Evolutionary conservation across 2,888 invertebrate species (phyloP), one percentile per base, ranked within the genome.

Genomic region (Eupithecia tripunctaria): DNA sequence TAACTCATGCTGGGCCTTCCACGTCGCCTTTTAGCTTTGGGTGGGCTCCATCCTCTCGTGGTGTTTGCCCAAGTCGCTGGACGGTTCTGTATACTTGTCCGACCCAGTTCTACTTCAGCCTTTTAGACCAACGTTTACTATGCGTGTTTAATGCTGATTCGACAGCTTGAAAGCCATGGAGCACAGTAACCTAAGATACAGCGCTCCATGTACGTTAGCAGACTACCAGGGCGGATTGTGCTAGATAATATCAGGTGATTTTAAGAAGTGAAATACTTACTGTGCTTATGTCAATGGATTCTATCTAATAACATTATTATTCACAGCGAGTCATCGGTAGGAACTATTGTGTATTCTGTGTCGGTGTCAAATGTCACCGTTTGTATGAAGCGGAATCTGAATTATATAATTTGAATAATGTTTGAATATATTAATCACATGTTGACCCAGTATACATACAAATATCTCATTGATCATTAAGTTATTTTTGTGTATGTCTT

Each of bases 311-410:
- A 72, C 74, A 73, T 66, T 66, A 76, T 70, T 72, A 74, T 71
- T 67, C 72, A 77, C 65, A 41, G 51, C 70, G 70, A 77, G 74
- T 73, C 77, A 76, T 76, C 77, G 65, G 62, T 64, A 8, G 3
- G 2, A 10, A 69, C 56, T 67, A 27, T 12, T n/a, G 2, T 64
- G n/a, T 70, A 67, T 43, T 62, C 74, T 71, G 47, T 72, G 72
- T 29, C 64, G 65, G 78, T 80, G 80, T 84, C 82, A 80, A 84
- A 87, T 85, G 86, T 83, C 86, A 85, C 67, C 80, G 86, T 82
- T 84, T 82, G 80, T 73, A 76, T 76, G 80, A 77, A 70, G 72
- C 74, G 71, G 66, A 71, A 72, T 71, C 67, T 27, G 14, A 67
- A 74, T 79, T 78, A 76, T 67, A 68, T 79, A 74, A 77, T 60